phyloP scores from a whole-genome alignment of 2,113 vertebrate genomes.

The Erythrocercus mccallii region DNA sequence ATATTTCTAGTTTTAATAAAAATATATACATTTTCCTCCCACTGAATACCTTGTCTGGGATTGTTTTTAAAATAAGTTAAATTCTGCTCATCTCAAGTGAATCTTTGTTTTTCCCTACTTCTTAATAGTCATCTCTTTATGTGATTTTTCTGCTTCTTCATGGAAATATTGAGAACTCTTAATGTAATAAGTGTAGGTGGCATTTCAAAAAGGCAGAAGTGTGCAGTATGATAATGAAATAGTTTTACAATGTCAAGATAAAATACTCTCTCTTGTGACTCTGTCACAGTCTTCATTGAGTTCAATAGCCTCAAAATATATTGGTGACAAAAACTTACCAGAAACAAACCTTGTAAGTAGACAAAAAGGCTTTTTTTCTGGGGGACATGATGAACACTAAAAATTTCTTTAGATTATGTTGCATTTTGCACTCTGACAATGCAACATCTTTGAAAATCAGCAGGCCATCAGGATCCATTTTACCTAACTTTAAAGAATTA shows the following conservation, averaged over 20 bases:
- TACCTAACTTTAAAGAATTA: background rate
- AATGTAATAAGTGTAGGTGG: slow-evolving; percentile 47
- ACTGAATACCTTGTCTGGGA: background rate
- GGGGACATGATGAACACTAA: background rate
- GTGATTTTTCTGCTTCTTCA: background rate
- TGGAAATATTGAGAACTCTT: slow-evolving; percentile 33
- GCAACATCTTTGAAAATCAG: background rate
- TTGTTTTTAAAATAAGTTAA: slow-evolving; percentile 27
- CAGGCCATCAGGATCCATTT: background rate
- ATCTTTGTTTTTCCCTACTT: background rate
- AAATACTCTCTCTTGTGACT: background rate
- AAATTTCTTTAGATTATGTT: background rate
- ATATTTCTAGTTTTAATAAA: background rate
- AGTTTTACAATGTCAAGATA: background rate
- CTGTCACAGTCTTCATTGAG: background rate
- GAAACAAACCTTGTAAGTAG: background rate
- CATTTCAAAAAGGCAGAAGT: slow-evolving; percentile 33
- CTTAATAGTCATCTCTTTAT: background rate
- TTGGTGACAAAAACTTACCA: background rate
- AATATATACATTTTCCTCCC: background rate
- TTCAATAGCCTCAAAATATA: background rate
- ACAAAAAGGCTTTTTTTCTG: background rate
- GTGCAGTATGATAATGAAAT: slow-evolving; percentile 6
- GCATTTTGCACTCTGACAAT: background rate
- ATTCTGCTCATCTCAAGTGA: background rate